Evolutionary conservation across 2,888 invertebrate species (phyloP).

Genomic region (Galerucella pusilla): DNA sequence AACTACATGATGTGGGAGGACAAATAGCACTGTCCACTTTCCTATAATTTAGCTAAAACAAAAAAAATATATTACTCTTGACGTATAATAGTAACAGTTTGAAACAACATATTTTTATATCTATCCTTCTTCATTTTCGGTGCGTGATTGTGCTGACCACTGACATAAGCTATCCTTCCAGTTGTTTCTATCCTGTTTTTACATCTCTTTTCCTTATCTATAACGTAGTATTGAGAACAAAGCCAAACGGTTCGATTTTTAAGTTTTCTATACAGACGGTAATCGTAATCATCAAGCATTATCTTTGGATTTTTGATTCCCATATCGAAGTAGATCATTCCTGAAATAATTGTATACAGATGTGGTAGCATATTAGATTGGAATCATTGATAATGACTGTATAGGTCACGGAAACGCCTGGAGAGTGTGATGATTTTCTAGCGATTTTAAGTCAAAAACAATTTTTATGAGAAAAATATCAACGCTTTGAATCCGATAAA

Average conservation of each 20-base stretch:
- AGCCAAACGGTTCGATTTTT: constrained; percentile 48
- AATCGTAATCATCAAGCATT: constrained; percentile 48
- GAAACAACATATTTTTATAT: constrained; percentile 51
- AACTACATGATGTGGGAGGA: too few relatives aligned
- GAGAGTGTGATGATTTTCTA: too few relatives aligned
- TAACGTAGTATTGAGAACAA: constrained; percentile 46
- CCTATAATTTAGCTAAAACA: too few relatives aligned
- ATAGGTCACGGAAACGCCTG: too few relatives aligned
- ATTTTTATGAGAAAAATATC: too few relatives aligned
- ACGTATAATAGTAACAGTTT: constrained; percentile 49
- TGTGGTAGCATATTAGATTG: too few relatives aligned
- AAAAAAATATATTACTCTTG: constrained; percentile 16
- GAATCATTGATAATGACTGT: too few relatives aligned
- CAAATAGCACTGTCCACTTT: too few relatives aligned
- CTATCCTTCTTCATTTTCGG: constrained; percentile 45
- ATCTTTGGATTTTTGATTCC: constrained; percentile 52
- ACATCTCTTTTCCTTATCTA: constrained; percentile 44
- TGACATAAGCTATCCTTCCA: constrained; percentile 48
- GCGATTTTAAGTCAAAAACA: too few relatives aligned
- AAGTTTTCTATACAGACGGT: constrained; percentile 45
- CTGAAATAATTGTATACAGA: constrained; percentile 35
- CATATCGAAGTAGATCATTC: constrained; percentile 47
- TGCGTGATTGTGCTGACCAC: constrained; percentile 51
- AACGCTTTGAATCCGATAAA: too few relatives aligned
- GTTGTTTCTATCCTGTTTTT: constrained; percentile 51